These are phyloP conservation scores for Ochropleura leucogaster DNA, from an alignment of 2,888 invertebrate genomes.

Conservation along the genomic window DNA sequence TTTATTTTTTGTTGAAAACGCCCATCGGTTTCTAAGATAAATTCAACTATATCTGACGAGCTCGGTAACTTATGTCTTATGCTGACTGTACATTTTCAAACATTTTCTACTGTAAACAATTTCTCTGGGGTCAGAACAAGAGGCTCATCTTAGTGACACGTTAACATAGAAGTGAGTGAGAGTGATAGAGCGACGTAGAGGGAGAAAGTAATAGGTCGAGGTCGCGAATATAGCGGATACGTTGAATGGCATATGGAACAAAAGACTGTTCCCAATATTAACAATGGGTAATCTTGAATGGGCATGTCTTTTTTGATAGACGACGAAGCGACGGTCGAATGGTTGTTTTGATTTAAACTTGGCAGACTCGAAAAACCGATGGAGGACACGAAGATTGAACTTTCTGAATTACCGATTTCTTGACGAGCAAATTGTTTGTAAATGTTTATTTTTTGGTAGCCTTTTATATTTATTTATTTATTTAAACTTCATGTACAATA, in stretches of 20 bases:
- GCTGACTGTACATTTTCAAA: slow-evolving; percentile 23
- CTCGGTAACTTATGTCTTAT: too few relatives aligned
- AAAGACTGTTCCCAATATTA: slow-evolving; percentile 32
- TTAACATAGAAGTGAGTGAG: slow-evolving; percentile 48
- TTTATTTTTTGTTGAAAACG: too few relatives aligned
- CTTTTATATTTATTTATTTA: too few relatives aligned
- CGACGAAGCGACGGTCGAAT: background rate
- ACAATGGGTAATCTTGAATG: slow-evolving; percentile 15
- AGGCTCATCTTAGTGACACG: slow-evolving; percentile 44
- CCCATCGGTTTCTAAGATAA: too few relatives aligned
- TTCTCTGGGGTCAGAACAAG: slow-evolving; percentile 46
- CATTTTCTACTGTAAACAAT: slow-evolving; percentile 52
- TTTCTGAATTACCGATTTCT: background rate
- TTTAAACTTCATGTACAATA: too few relatives aligned
- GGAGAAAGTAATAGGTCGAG: slow-evolving; percentile 59
- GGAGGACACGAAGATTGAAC: background rate
- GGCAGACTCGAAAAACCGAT: background rate
- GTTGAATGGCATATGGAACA: slow-evolving; percentile 34
- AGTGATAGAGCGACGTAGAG: slow-evolving; percentile 26
- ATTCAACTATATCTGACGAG: too few relatives aligned
- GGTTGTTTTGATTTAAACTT: background rate
- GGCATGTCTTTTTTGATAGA: slow-evolving; percentile 3
- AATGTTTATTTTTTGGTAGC: background rate
- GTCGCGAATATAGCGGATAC: slow-evolving; percentile 30
- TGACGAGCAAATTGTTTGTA: background rate